Conservation (phyloP, 2,113 vertebrate genomes). For the Pao palembangensis region DNA sequence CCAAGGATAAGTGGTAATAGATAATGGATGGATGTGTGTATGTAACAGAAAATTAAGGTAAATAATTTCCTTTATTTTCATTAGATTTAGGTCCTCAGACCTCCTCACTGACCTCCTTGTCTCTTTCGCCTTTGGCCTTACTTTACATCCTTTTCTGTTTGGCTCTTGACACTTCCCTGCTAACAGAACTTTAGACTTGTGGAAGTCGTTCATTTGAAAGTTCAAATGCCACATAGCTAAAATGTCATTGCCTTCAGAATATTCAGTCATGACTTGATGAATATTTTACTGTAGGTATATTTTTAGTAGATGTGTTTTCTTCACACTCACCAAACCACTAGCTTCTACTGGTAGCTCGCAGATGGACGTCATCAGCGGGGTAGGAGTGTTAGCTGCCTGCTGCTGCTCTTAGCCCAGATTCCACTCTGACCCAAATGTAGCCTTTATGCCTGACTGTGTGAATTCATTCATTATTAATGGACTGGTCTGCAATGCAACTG, state of each 20-base stretch:
- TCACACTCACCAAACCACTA: constrained; percentile 37
- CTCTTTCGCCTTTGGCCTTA: constrained; percentile 37
- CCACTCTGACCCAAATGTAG: constrained; percentile 21
- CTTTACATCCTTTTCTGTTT: constrained; percentile 1
- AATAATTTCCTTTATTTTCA: not conserved
- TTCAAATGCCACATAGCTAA: constrained; percentile 35
- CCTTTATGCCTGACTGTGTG: constrained; percentile 24
- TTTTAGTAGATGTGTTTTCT: constrained; percentile 55
- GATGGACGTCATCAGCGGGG: constrained; percentile 19
- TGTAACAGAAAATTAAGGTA: too few relatives aligned
- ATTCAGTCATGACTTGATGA: constrained; percentile 59
- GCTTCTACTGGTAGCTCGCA: constrained; percentile 31
- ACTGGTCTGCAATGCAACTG: constrained; percentile 9
- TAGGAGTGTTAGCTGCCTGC: constrained; percentile 8
- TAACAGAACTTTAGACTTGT: constrained; percentile 14
- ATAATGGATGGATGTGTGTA: not conserved
- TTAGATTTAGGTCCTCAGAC: constrained; percentile 19
- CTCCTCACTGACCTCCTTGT: constrained; percentile 21
- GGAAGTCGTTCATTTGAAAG: constrained; percentile 26
- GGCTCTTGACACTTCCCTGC: constrained; percentile 37
- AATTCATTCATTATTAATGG: constrained; percentile 33
- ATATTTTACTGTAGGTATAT: constrained; percentile 67
- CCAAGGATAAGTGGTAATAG: not conserved
- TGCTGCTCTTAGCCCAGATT: constrained; percentile 24
- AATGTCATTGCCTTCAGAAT: constrained; percentile 55